Evolutionary conservation across 1,140 invertebrate genomes (phyloP), one percentile per base, ranked within the genome.

Genomic region (Drosophila obscura): DNA sequence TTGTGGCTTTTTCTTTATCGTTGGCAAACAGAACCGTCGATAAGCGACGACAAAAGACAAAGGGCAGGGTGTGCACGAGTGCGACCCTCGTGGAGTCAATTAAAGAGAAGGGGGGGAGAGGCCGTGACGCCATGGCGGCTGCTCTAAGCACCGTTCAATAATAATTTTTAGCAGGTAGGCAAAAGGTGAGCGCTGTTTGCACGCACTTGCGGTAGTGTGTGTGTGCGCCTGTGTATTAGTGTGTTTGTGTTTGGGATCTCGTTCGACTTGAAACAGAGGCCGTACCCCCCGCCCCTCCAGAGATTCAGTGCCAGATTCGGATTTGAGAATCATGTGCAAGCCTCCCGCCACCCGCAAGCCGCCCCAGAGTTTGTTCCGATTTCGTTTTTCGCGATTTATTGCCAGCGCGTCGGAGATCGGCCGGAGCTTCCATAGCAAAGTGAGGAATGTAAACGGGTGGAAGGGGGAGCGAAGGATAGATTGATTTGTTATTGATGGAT

Each of bases 221-320:
- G 45, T 53, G 61, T 59, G 55, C 24, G 49, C 6, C 39, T 48
- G 58, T 66, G 65, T 35, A n/a, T 46, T 28, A 55, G 67, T 31
- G 65, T 24, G 16, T 56, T 44, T 41, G 44, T 72, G 57, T 49
- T 55, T 57, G 61, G 50, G 60, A 88, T 88, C 78, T 87, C 49
- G 82, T 88, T 87, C 63, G 71, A 87, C 82, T 87, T 87, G 82
- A 87, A 79, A 76, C 72, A 61, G 67, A 88, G 82, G 82, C 67
- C 79, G 71, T 73, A 61, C 16, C 46, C 46, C 22, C 46, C 19
- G 5, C 5, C 22, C 22, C 9, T 13, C 9, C 15, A 7, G 11
- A 39, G 11, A 13, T 39, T 8, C 35, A 39, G 35, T 39, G 35
- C 35, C 35, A 39, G 35, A 13, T 39, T 39, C 35, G 35, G 35